These are phyloP conservation scores for Opisthograptis luteolata DNA, from an alignment of 2,888 invertebrate species.

Conservation along the genomic window DNA sequence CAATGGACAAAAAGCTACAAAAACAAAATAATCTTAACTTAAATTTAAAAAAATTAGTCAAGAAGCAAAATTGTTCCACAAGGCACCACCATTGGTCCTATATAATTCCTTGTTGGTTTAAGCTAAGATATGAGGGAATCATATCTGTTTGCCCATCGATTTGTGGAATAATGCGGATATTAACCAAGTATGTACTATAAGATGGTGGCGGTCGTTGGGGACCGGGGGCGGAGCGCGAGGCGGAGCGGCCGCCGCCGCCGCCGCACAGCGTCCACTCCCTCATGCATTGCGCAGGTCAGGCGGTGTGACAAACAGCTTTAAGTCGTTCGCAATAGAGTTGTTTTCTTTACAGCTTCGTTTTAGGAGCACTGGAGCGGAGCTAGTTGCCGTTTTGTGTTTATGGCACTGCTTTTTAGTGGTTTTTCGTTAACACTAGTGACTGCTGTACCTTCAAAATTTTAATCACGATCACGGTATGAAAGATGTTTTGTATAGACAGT, in stretches of 20 bases:
- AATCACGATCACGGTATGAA: neutral
- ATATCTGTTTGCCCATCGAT: no score
- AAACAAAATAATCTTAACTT: no score
- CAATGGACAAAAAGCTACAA: no score
- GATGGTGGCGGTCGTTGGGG: constrained; percentile 75
- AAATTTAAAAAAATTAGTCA: no score
- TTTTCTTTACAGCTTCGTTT: constrained; percentile 33
- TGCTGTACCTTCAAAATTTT: neutral
- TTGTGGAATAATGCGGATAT: no score
- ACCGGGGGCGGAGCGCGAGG: constrained; percentile 75
- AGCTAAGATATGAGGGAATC: no score
- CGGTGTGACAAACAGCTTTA: constrained; percentile 20
- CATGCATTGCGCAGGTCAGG: constrained; percentile 92
- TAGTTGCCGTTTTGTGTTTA: constrained; percentile 1
- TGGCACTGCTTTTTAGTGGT: constrained; percentile 8
- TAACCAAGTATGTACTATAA: constrained; percentile 35
- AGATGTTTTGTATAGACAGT: no score
- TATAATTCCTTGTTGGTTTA: neutral
- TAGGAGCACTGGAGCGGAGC: constrained; percentile 20
- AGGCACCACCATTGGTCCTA: constrained; percentile 24
- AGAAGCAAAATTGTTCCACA: constrained; percentile 24
- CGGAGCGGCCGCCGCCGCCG: constrained; percentile 89
- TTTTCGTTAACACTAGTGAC: neutral
- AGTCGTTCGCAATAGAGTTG: constrained; percentile 25
- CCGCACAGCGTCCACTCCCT: constrained; percentile 86